These are phyloP conservation scores for Sinocyclocheilus anshuiensis DNA, from an alignment of 2,113 vertebrate genomes.

Conservation along the genomic window DNA sequence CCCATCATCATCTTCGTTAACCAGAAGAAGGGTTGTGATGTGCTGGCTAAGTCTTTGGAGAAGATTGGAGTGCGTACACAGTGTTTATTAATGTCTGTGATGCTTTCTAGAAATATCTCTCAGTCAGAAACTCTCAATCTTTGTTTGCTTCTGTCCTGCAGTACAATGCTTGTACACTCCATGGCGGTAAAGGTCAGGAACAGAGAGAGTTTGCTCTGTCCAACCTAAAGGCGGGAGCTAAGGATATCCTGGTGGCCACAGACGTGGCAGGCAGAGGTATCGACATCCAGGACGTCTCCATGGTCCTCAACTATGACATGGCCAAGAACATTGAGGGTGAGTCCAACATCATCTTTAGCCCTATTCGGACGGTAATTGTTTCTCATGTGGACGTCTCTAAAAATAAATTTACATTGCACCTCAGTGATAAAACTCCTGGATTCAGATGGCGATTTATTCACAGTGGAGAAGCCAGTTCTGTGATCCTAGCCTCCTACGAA, in stretches of 20 bases:
- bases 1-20: slow-evolving; percentile 99
- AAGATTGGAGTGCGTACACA: slow-evolving; percentile 91
- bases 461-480: too few species aligned
- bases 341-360: slow-evolving; percentile 14
- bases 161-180: slow-evolving; percentile 98
- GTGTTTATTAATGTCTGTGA: not conserved
- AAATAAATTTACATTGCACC: too few species aligned
- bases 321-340: slow-evolving; percentile 98
- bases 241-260: slow-evolving; percentile 97
- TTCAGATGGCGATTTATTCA: too few species aligned
- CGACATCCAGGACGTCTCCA: slow-evolving; percentile 97
- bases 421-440: too few species aligned
- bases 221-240: slow-evolving; percentile 96
- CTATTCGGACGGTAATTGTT: too few species aligned
- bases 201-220: slow-evolving; percentile 97
- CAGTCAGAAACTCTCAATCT: not conserved
- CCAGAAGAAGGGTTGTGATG: slow-evolving; percentile 98
- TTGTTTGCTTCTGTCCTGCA: slow-evolving; percentile 53
- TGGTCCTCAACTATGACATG: slow-evolving; percentile 99
- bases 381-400: too few species aligned
- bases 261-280: slow-evolving; percentile 97
- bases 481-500: too few species aligned
- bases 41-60: slow-evolving; percentile 96
- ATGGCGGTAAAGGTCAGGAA: slow-evolving; percentile 97
- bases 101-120: not conserved